phyloP scores from a whole-genome alignment of 37 sponge, comb jelly and placozoan genomes.

The Chondrilla cf. caribensis region DNA sequence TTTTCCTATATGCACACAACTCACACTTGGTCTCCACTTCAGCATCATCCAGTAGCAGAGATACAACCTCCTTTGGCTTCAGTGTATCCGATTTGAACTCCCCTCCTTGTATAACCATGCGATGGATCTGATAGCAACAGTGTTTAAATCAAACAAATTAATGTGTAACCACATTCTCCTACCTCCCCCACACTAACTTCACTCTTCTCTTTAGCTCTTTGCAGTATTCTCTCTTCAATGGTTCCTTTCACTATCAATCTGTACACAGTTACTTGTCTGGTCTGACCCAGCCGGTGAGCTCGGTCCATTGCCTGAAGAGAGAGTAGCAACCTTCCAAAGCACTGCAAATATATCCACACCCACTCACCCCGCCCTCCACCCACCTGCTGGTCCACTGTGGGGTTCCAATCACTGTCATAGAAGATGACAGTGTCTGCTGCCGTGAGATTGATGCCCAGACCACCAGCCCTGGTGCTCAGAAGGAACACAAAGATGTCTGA shows the following conservation, averaged over 20 bases:
- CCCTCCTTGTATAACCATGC: conserved; percentile 96
- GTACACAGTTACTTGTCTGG: conserved; percentile 95
- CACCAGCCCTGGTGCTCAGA: conserved; percentile 94
- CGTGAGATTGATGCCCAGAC: conserved; percentile 94
- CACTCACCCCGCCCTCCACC: not conserved
- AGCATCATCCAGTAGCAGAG: conserved; percentile 86
- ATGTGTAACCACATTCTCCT: not conserved
- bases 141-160: not conserved
- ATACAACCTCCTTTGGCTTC: conserved; percentile 93
- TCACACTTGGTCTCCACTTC: conserved; percentile 93
- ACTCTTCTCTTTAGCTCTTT: conserved; percentile 96
- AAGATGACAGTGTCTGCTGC: conserved; percentile 98
- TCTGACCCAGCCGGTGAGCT: conserved; percentile 96
- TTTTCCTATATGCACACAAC: not conserved
- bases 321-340: not conserved
- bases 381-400: conserved; percentile 97
- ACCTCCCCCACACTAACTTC: conserved; percentile 53
- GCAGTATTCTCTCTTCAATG: conserved; percentile 91
- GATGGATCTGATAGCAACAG: conserved; percentile 67
- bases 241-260: conserved; percentile 90
- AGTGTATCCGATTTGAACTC: conserved; percentile 86
- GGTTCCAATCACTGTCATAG: conserved; percentile 98
- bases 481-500: conserved; percentile 94
- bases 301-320: conserved; percentile 86
- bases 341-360: not conserved